A percentile compares a stretch with the other conserved stretches of the same genome.
phyloP scores from a whole-genome alignment of 2,888 invertebrate genomes.

The Drosophila helvetica region DNA sequence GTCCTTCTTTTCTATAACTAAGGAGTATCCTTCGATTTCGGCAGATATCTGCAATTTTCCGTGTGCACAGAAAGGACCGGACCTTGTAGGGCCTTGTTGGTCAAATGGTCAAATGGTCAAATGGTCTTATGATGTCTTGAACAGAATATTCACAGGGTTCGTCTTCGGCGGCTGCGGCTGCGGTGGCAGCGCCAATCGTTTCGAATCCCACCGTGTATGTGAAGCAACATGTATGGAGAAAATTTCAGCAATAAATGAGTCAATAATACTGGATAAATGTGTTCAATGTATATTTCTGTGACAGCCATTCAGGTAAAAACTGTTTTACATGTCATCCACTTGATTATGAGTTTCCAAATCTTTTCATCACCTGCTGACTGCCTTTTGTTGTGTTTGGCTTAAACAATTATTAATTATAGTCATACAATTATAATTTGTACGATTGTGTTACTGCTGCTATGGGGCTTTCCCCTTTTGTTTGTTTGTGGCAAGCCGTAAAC shows the following conservation, averaged over 20 bases:
- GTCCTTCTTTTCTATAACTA: background rate
- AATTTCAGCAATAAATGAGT: background rate
- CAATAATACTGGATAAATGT: background rate
- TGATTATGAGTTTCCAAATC: slow-evolving; percentile 8
- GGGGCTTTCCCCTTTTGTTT: slow-evolving; percentile 34
- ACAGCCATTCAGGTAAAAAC: too few relatives aligned
- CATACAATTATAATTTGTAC: slow-evolving; percentile 5
- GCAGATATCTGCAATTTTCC: background rate
- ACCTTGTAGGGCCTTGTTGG: background rate
- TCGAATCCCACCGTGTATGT: background rate
- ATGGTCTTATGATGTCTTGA: background rate
- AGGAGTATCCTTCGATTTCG: background rate
- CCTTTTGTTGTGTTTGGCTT: slow-evolving; percentile 15
- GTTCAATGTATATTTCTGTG: background rate
- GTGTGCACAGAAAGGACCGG: background rate
- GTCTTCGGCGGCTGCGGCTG: background rate
- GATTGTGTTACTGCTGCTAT: background rate
- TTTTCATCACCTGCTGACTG: slow-evolving; percentile 1
- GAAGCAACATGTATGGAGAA: background rate
- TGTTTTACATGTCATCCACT: too few relatives aligned
- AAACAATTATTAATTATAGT: background rate
- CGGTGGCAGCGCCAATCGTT: background rate
- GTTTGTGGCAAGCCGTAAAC: slow-evolving; percentile 17
- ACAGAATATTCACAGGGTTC: background rate
- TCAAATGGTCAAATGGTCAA: background rate